These are phyloP conservation scores for Halisarca cf. caerulea DNA, from an alignment of 37 sponge, comb jelly and placozoan genomes.

Conservation along the genomic window DNA sequence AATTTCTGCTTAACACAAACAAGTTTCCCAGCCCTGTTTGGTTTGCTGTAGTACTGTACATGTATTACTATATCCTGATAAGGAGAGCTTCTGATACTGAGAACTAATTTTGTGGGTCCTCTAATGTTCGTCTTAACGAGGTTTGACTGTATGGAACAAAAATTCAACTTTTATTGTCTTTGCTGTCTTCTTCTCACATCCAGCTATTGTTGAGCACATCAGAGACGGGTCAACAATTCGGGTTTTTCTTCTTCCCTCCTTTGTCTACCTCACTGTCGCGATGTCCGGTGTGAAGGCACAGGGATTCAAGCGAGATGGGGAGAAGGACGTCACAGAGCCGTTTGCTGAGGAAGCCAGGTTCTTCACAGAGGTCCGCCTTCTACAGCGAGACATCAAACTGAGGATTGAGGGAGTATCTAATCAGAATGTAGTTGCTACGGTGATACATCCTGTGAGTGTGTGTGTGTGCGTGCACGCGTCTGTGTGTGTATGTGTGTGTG, in stretches of 20 bases:
- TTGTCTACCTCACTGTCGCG: slow-evolving; percentile 71
- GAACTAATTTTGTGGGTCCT: too few species aligned
- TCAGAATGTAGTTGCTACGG: slow-evolving; percentile 63
- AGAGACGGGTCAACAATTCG: slow-evolving; percentile 88
- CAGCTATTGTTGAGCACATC: slow-evolving; percentile 90
- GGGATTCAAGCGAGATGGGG: slow-evolving; percentile 69
- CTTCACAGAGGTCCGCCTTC: slow-evolving; percentile 87
- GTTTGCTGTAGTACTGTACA: too few species aligned
- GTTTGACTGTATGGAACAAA: too few species aligned
- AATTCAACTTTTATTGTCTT: background rate
- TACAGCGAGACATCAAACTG: slow-evolving; percentile 92
- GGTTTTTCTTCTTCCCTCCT: slow-evolving; percentile 74
- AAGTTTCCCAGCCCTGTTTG: too few species aligned
- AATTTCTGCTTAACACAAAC: too few species aligned
- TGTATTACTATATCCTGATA: too few species aligned
- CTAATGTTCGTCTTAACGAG: too few species aligned
- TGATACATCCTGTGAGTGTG: slow-evolving; percentile 81
- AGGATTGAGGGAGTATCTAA: slow-evolving; percentile 78
- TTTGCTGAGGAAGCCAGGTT: slow-evolving; percentile 92
- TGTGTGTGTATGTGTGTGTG: too few species aligned
- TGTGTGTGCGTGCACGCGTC: too few species aligned
- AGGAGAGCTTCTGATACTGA: too few species aligned
- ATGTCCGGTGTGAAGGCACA: slow-evolving; percentile 93
- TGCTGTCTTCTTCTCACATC: background rate
- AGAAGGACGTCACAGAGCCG: slow-evolving; percentile 75